These are phyloP conservation scores for Turritopsis rubra DNA, from an alignment of 30 jellyfish, hydroid and myxozoan genomes.

Conservation along the genomic window DNA sequence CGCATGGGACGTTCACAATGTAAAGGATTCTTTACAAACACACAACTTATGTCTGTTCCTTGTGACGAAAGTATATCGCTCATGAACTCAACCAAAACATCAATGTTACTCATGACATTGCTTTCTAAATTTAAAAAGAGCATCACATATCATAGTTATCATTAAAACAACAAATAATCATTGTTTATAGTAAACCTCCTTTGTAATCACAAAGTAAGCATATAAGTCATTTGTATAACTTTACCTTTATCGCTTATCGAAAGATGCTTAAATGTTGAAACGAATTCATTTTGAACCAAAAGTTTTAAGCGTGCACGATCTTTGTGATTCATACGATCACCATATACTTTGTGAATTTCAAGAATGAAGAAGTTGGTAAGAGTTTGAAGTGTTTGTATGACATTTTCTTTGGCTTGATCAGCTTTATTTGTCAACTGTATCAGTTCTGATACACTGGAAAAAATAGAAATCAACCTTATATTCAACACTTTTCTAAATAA, in stretches of 20 bases:
- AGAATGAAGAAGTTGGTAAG: neutral
- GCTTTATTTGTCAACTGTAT: neutral
- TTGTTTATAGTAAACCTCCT: too few species aligned
- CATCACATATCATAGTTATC: neutral
- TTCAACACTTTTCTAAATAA: too few species aligned
- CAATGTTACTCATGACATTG: neutral
- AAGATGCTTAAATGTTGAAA: neutral
- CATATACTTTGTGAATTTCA: neutral
- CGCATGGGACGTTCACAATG: neutral
- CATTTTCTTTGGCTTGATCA: neutral
- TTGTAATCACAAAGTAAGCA: too few species aligned
- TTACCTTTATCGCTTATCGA: neutral
- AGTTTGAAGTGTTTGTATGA: neutral
- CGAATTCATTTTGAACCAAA: neutral
- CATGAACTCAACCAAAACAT: neutral
- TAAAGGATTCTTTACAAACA: neutral
- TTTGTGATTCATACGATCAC: neutral
- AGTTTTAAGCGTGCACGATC: neutral
- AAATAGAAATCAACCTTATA: neutral
- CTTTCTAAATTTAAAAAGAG: neutral
- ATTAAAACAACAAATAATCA: too few species aligned
- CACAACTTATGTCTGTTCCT: neutral
- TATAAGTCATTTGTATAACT: neutral
- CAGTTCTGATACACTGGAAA: neutral
- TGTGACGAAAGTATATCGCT: neutral